These are phyloP conservation scores for Calonectris borealis DNA, from an alignment of 2,113 vertebrate species.

Conservation along the genomic window DNA sequence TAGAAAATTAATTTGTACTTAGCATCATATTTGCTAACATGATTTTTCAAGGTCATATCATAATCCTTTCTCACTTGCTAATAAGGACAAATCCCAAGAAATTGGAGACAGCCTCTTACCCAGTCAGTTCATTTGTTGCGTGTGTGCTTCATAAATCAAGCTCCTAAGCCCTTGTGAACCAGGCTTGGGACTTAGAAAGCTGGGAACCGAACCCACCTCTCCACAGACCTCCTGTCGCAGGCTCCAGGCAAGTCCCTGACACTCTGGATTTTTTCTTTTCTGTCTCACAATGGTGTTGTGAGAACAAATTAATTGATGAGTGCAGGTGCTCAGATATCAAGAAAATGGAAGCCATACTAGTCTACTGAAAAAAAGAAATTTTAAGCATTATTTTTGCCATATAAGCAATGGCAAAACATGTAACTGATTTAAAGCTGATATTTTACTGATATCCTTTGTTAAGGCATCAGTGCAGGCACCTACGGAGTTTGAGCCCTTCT, in stretches of 20 bases:
- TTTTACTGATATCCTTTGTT: background rate
- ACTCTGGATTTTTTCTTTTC: background rate
- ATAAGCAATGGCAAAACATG: background rate
- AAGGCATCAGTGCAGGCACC: background rate
- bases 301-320: background rate
- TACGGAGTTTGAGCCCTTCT: background rate
- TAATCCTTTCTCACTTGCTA: conserved; percentile 51
- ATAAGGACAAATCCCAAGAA: conserved; percentile 66
- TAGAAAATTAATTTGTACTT: conserved; percentile 66
- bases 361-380: background rate
- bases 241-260: background rate
- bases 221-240: background rate
- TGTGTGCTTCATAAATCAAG: background rate
- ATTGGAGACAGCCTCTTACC: conserved; percentile 12
- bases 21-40: conserved; percentile 50
- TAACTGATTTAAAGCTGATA: background rate
- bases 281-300: background rate
- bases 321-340: background rate
- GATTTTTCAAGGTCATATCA: conserved; percentile 59
- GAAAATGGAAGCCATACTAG: background rate
- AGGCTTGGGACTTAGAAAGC: background rate
- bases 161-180: background rate
- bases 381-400: background rate
- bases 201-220: background rate
- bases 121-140: background rate